Base-by-base conservation (phyloP, 2,888 invertebrate species). In the Catonia carolina region DNA sequence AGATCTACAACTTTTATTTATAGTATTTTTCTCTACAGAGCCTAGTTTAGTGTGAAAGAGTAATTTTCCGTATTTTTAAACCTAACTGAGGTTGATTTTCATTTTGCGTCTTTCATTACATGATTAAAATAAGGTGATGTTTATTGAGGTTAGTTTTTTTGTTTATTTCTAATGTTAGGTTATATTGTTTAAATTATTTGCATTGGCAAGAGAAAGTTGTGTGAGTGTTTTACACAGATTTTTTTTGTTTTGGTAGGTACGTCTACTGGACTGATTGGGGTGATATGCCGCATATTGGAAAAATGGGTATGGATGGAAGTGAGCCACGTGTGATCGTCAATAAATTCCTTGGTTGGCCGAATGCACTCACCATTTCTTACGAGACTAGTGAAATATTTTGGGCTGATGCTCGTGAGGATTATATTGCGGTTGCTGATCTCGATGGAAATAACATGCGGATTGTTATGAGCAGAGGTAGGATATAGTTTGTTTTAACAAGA, bases 251-350 rank as follows among this genome's bases (percentile, higher is more conserved):
- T 48, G 56, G 39, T 68, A 78, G 81, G 5, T 75, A 79, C 66
- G 75, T 91, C 69, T 91, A 83, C 74, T 91, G 90, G 90, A 84
- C 88, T 15, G 91, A 92, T 74, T 92, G 92, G 92, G 91, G 91
- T 55, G 78, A 83, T 56, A 75, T 75, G 63, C 83, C 89, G 10
- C 86, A 90, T 73, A 89, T 91, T 69, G 91, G 89, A 4, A 85
- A 85, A 71, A 86, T 88, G 22, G 86, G 84, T 62, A 88, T 91
- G 89, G 90, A 90, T 73, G 90, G 89, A 22, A 80, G 82, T 1
- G 75, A 78, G 57, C 79, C 82, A 0, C 71, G 73, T 49, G 75
- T 84, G 56, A 78, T 93, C 48, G 74, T 91, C 22, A 77, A 80
- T 60, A 77, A 82, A 39, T 80, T 83, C 53, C 80, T 79, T 64